Percentiles rank a stretch among this genome's conserved stretches.
These are phyloP conservation scores for Pantelozetes paolii DNA, from an alignment of 2,888 invertebrate genomes.

Conservation along the genomic window DNA sequence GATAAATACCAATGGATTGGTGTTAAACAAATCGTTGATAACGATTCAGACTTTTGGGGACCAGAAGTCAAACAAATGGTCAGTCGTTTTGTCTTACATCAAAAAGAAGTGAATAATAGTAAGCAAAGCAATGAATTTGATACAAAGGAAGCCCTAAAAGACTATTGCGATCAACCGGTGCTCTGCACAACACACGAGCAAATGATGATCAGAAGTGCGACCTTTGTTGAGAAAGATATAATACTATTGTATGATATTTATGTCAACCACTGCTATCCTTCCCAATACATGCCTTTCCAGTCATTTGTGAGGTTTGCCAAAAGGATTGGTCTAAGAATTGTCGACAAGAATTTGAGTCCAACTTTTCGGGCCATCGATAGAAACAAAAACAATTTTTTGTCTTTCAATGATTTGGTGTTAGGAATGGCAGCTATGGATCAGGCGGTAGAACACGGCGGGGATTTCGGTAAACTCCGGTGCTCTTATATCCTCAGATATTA, in stretches of 20 bases:
- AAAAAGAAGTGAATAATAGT: constrained; percentile 7
- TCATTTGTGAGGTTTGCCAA: constrained; percentile 60
- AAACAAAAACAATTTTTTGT: constrained; percentile 12
- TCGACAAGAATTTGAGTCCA: constrained; percentile 51
- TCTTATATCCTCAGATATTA: constrained; percentile 65
- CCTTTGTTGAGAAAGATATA: constrained; percentile 33
- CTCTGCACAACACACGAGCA: constrained; percentile 15
- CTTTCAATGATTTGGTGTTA: constrained; percentile 59
- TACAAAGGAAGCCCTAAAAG: background rate
- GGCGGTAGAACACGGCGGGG: constrained; percentile 62
- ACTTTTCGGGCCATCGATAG: constrained; percentile 33
- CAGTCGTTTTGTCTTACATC: background rate
- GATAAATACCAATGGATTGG: constrained; percentile 23
- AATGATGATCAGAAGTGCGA: constrained; percentile 33
- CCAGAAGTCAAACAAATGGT: constrained; percentile 33
- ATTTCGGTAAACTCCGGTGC: constrained; percentile 65
- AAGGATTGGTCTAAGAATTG: constrained; percentile 60
- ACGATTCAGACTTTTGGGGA: constrained; percentile 42
- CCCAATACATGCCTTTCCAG: constrained; percentile 59
- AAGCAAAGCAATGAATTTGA: background rate
- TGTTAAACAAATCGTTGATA: background rate
- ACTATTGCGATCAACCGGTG: background rate
- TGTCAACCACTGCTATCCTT: constrained; percentile 59
- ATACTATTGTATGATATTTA: constrained; percentile 59
- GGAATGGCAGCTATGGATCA: constrained; percentile 65